Conservation (phyloP, 2,888 invertebrate species). For the Pasiphila rectangulata region DNA sequence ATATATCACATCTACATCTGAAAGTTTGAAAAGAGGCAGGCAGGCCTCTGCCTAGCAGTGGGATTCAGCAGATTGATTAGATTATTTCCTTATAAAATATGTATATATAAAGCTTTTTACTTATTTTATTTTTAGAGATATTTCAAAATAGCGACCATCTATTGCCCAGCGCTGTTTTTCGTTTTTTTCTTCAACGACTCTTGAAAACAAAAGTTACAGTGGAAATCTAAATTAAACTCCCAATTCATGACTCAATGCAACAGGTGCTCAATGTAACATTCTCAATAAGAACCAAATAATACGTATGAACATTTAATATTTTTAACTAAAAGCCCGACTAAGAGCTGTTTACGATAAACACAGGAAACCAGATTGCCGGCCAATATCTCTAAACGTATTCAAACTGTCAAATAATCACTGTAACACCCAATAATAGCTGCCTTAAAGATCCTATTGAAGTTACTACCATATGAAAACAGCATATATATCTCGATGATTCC, state of each 20-base stretch:
- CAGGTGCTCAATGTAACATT: conserved; percentile 38
- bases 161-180: too few relatives aligned
- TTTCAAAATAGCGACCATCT: not conserved
- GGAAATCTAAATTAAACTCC: conserved; percentile 11
- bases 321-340: conserved; percentile 57
- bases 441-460: conserved; percentile 70
- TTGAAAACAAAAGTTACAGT: conserved; percentile 8
- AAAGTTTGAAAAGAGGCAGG: too few relatives aligned
- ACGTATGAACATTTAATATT: conserved; percentile 52
- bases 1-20: too few relatives aligned
- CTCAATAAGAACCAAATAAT: conserved; percentile 55
- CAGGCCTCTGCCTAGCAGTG: too few relatives aligned
- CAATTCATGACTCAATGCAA: conserved; percentile 28
- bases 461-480: conserved; percentile 30
- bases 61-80: too few relatives aligned
- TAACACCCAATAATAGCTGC: conserved; percentile 78
- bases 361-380: conserved; percentile 78
- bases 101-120: too few relatives aligned
- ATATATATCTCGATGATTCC: conserved; percentile 24
- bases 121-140: too few relatives aligned
- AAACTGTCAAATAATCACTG: conserved; percentile 79
- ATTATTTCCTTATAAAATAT: too few relatives aligned
- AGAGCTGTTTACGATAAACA: conserved; percentile 71
- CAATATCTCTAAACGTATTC: conserved; percentile 80
- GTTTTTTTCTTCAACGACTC: not conserved